phyloP scores from a whole-genome alignment of 92 coral and sea anemone genomes.

The Isaurus tuberculatus region DNA sequence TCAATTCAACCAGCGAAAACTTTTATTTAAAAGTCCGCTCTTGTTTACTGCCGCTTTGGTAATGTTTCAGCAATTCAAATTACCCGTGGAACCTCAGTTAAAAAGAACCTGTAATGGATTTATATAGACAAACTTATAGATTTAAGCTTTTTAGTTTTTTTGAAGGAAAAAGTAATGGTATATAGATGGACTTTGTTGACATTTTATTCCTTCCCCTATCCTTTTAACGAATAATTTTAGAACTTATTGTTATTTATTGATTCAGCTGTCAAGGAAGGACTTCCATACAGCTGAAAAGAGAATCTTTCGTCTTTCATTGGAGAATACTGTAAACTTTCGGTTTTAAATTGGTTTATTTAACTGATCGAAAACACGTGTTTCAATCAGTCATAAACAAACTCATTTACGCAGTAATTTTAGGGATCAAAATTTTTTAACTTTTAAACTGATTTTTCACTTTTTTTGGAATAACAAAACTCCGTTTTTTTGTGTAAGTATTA shows the following conservation, averaged over 20 bases:
- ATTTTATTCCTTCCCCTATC: constrained; percentile 37
- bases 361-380: constrained; percentile 1
- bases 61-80: neutral
- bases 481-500: neutral
- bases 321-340: neutral
- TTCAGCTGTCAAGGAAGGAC: constrained; percentile 45
- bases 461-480: neutral
- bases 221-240: constrained; percentile 32
- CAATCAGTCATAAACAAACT: neutral
- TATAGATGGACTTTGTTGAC: constrained; percentile 22
- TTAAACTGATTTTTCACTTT: neutral
- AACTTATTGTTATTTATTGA: constrained; percentile 31
- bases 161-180: constrained; percentile 23
- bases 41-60: neutral
- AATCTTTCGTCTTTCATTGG: constrained; percentile 22
- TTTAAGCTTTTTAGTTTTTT: neutral
- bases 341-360: constrained; percentile 28
- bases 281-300: constrained; percentile 32
- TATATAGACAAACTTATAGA: neutral
- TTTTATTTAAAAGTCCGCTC: neutral
- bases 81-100: neutral
- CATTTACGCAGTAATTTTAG: constrained; percentile 3
- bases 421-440: neutral
- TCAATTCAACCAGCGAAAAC: no score
- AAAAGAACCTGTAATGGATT: constrained; percentile 4